Evolutionary conservation across 2,113 vertebrate genomes (phyloP), one percentile per base, ranked within the genome.

Genomic region (Melanerpes formicivorus): DNA sequence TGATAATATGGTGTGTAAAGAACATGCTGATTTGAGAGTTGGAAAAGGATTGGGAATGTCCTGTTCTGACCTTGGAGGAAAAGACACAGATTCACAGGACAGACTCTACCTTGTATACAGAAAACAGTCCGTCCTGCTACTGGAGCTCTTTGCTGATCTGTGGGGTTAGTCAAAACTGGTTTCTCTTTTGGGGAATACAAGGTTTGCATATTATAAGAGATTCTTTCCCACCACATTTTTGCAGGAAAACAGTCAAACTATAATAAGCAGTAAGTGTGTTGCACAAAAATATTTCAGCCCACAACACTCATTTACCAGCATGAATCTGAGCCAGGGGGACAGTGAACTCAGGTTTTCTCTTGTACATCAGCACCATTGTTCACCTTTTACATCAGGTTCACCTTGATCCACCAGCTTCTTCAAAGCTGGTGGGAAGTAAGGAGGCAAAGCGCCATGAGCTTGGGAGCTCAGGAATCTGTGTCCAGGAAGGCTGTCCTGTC

Each of bases 311-410:
- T 66, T 83, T n/a, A 11, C 69, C 27, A 4, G 59, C n/a, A 11
- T 5, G 40, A 69, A 58, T 76, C 7, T 81, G 79, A 89, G 25
- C 34, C 54, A 71, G 16, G 32, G 29, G 25, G 52, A 56, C 46
- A 42, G 29, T 64, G 60, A 74, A 30, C 63, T 91, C 72, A 54
- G 26, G 18, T 59, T 76, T 44, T 50, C 63, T 40, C 56, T 73
- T 0, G 0, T 79, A 66, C 23, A 56, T 50, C 64, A 67, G 32
- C 40, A 10, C 2, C 29, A 5, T 11, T 50, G 44, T 12, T 55
- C 32, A 52, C 32, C 58, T 74, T 80, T 77, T 26, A 37, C 21
- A 40, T 62, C 44, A 18, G 67, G 34, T 58, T 40, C 10, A 7
- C 59, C 27, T 84, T 87, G 59, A 82, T 71, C 60, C 65, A 48